phyloP scores from a whole-genome alignment of 1,140 invertebrate species.

The Zaprionus capensis region DNA sequence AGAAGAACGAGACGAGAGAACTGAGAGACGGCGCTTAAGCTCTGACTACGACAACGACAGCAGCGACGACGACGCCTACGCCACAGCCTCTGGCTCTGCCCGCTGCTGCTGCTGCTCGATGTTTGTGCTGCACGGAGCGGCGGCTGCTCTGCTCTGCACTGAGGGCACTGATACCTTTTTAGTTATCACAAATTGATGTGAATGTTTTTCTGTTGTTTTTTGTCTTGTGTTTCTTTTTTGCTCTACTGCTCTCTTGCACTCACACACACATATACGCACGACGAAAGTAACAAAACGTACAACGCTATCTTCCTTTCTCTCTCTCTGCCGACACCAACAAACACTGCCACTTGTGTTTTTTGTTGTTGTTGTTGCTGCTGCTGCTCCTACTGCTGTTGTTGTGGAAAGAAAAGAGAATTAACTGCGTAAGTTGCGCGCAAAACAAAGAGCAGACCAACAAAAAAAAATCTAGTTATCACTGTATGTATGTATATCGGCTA shows the following conservation, averaged over 20 bases:
- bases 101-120: conserved; percentile 18
- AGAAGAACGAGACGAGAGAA: conserved; percentile 11
- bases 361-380: conserved; percentile 47
- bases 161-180: conserved; percentile 42
- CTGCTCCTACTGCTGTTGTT: conserved; percentile 31
- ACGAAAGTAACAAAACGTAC: conserved; percentile 10
- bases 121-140: conserved; percentile 18
- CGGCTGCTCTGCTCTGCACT: conserved; percentile 21
- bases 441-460: conserved; percentile 41
- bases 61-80: conserved; percentile 32
- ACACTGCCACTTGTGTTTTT: conserved; percentile 51
- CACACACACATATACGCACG: conserved; percentile 26
- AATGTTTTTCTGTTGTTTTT: conserved; percentile 32
- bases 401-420: conserved; percentile 42
- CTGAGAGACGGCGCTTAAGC: conserved; percentile 28
- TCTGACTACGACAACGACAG: conserved; percentile 14
- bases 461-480: conserved; percentile 25
- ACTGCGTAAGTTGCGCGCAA: conserved; percentile 44
- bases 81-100: conserved; percentile 31
- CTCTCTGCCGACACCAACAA: conserved; percentile 53
- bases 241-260: conserved; percentile 6
- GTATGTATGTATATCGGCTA: conserved; percentile 15
- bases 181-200: conserved; percentile 51
- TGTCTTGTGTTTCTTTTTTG: conserved; percentile 9
- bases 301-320: conserved; percentile 1